Evolutionary conservation across 2,888 invertebrate species (phyloP).

Genomic region (Drosophila rubida): DNA sequence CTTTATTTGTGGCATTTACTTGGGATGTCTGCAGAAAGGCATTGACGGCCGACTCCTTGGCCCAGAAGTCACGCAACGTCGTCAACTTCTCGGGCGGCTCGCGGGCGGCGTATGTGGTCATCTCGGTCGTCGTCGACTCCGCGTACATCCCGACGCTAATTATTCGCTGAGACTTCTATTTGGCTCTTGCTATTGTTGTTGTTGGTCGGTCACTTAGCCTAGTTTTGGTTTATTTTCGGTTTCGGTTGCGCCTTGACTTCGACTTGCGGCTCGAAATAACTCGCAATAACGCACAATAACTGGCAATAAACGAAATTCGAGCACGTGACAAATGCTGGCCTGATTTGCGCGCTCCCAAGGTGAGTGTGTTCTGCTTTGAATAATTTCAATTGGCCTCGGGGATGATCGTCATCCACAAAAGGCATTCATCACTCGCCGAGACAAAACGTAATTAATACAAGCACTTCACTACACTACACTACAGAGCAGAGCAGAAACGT

Average conservation of each 20-base stretch:
- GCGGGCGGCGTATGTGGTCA: conserved; percentile 71
- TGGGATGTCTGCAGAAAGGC: conserved; percentile 80
- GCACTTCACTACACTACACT: conserved; percentile 29
- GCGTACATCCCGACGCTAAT: conserved; percentile 65
- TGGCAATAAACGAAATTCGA: conserved; percentile 70
- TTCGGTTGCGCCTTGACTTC: conserved; percentile 64
- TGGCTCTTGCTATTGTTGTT: background rate
- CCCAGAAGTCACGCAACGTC: conserved; percentile 82
- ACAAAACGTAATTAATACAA: conserved; percentile 64
- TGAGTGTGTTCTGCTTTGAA: conserved; percentile 51
- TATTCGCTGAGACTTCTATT: conserved; percentile 12
- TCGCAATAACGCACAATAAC: background rate
- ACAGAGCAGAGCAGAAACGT: conserved; percentile 52
- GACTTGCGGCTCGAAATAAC: conserved; percentile 48
- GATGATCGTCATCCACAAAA: conserved; percentile 50
- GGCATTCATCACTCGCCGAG: conserved; percentile 67
- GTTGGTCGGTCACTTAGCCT: conserved; percentile 59
- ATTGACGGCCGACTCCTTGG: conserved; percentile 82
- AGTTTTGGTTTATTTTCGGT: conserved; percentile 57
- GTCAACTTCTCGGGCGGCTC: conserved; percentile 66
- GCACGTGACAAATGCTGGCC: conserved; percentile 69
- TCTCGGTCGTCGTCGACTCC: conserved; percentile 76
- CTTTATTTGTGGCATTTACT: conserved; percentile 48
- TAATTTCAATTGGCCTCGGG: conserved; percentile 47
- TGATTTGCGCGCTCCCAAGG: conserved; percentile 65